Evolutionary conservation across 2,113 vertebrate genomes (phyloP).

Genomic region (Rhynchomys soricoides): DNA sequence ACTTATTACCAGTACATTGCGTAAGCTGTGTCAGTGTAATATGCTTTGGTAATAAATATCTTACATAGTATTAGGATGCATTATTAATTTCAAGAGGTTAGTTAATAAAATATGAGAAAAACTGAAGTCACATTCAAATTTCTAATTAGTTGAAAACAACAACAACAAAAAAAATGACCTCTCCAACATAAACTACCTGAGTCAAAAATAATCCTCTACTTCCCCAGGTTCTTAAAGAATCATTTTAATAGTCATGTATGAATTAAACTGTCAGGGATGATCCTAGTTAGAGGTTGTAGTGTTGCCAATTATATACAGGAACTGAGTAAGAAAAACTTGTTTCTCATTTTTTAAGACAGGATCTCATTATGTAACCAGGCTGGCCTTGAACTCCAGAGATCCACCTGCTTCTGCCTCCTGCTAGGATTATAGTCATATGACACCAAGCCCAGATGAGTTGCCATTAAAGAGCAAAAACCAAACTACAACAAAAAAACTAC

Average conservation of each 20-base stretch:
- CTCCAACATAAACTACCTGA: neutral
- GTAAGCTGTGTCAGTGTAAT: neutral
- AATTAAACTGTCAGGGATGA: slow-evolving; percentile 1
- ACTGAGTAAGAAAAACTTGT: neutral
- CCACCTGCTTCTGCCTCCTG: neutral
- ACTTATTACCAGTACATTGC: neutral
- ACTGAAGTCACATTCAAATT: slow-evolving; percentile 30
- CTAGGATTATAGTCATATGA: neutral
- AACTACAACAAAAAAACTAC: neutral
- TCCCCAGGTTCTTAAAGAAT: slow-evolving; percentile 29
- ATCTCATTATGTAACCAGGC: neutral
- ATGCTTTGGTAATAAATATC: neutral
- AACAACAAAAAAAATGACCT: neutral
- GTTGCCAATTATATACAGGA: neutral
- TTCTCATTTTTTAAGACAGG: neutral
- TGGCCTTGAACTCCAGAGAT: neutral
- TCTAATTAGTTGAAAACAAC: neutral
- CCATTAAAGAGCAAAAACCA: neutral
- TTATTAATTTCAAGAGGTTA: slow-evolving; percentile 24
- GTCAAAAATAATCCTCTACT: neutral
- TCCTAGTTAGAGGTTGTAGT: slow-evolving; percentile 10
- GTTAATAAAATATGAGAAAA: slow-evolving; percentile 45
- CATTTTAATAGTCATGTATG: slow-evolving; percentile 33
- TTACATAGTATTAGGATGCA: neutral
- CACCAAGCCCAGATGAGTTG: neutral